A percentile compares a stretch with the other conserved stretches of the same genome.
Conservation (phyloP, 2,888 invertebrate genomes). For the Platynereis dumerilii region DNA sequence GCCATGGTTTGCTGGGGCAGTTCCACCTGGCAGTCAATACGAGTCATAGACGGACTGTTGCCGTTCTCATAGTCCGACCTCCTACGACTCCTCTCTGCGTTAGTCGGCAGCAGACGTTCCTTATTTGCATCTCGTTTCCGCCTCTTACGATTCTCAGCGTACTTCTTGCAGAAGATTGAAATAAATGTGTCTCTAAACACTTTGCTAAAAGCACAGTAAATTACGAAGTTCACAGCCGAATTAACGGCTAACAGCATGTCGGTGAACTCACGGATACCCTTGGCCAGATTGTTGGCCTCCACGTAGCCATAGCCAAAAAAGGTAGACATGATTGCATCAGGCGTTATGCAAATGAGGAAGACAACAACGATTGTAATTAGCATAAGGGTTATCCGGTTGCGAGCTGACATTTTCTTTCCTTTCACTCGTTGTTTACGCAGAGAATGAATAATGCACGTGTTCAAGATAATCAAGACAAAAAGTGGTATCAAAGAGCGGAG, state of each 20-base stretch:
- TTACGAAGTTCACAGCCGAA: conserved; percentile 42
- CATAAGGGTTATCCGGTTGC: conserved; percentile 42
- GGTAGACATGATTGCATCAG: conserved; percentile 42
- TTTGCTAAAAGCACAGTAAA: conserved; percentile 40
- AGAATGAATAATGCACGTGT: conserved; percentile 55
- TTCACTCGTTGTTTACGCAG: conserved; percentile 50
- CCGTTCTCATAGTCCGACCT: too few species aligned
- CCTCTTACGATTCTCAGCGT: conserved; percentile 1
- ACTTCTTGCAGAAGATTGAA: conserved; percentile 30
- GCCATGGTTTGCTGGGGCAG: not conserved
- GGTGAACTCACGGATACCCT: conserved; percentile 42
- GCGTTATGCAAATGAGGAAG: conserved; percentile 39
- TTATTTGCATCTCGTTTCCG: conserved; percentile 10
- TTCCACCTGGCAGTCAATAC: too few species aligned
- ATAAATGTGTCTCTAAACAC: conserved; percentile 37
- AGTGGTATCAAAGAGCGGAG: conserved; percentile 57
- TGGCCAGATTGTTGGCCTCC: conserved; percentile 37
- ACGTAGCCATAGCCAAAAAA: conserved; percentile 39
- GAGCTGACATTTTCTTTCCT: conserved; percentile 32
- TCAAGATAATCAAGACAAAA: conserved; percentile 53
- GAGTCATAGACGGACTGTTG: too few species aligned
- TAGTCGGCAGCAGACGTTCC: conserved; percentile 9
- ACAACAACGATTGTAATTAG: conserved; percentile 38
- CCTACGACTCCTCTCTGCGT: not conserved
- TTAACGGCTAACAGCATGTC: conserved; percentile 41